A percentile compares a stretch with the other conserved stretches of the same genome.
phyloP scores from a whole-genome alignment of 2,113 vertebrate species.

The Lanius collurio region DNA sequence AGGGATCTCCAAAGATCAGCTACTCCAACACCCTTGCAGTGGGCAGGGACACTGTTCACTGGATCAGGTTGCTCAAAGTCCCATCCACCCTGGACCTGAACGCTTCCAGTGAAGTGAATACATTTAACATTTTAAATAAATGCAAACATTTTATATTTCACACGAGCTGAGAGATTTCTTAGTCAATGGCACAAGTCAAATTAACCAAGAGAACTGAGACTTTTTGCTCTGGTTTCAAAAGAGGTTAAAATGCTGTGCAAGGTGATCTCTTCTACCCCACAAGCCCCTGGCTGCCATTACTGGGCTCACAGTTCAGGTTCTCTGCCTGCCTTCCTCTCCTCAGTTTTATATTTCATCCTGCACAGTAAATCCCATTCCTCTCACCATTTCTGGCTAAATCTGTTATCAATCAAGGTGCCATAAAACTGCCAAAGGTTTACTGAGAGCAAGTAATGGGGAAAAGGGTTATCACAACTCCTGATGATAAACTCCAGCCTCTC shows the following conservation, averaged over 20 bases:
- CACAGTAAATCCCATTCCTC: not conserved
- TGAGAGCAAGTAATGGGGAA: not conserved
- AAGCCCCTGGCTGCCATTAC: not conserved
- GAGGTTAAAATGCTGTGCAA: not conserved
- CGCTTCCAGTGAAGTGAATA: not conserved
- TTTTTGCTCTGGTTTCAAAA: not conserved
- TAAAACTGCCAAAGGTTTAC: not conserved
- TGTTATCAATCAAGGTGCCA: not conserved
- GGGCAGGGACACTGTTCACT: not conserved
- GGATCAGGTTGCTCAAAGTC: not conserved
- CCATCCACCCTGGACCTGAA: not conserved
- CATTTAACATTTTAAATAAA: not conserved
- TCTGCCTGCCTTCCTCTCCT: not conserved
- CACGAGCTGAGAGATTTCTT: not conserved
- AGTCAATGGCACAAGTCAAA: not conserved
- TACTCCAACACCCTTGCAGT: not conserved
- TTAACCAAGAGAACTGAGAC: not conserved
- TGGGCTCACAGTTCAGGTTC: not conserved
- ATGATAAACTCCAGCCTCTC: not conserved
- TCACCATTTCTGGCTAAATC: not conserved
- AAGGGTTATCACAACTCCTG: not conserved
- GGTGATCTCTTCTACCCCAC: not conserved
- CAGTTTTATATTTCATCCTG: not conserved
- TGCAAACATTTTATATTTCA: not conserved
- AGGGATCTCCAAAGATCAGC: not conserved